Evolutionary conservation across 1,140 invertebrate species (phyloP).

Genomic region (Drosophila nigrodunni): DNA sequence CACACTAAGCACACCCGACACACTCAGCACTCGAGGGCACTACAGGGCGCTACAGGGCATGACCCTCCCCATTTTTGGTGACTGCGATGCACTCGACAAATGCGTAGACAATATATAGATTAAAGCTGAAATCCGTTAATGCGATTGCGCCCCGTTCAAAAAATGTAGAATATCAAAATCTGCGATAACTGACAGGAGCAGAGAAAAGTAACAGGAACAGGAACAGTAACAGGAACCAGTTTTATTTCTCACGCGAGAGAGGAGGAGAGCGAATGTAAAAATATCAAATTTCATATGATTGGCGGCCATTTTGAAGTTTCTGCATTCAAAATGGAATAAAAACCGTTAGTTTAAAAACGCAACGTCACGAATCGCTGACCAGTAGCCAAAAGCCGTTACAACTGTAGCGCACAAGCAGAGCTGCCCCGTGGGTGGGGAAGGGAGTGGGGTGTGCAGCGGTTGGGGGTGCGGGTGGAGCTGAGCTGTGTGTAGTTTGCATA

Average conservation of each 20-base stretch:
- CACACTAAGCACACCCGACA: background rate
- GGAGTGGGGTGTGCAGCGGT: background rate
- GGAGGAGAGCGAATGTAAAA: slow-evolving; percentile 31
- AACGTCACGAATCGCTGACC: slow-evolving; percentile 38
- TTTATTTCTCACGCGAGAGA: slow-evolving; percentile 22
- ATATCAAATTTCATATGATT: slow-evolving; percentile 79
- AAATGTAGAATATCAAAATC: slow-evolving; percentile 18
- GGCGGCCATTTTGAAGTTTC: slow-evolving; percentile 69
- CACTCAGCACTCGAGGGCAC: slow-evolving; percentile 25
- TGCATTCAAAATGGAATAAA: slow-evolving; percentile 47
- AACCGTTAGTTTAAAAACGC: slow-evolving; percentile 7
- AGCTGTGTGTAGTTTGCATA: background rate
- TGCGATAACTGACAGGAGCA: slow-evolving; percentile 37
- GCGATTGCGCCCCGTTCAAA: slow-evolving; percentile 62
- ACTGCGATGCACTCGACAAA: slow-evolving; percentile 30
- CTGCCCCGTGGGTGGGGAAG: background rate
- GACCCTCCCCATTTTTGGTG: slow-evolving; percentile 1
- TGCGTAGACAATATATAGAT: slow-evolving; percentile 56
- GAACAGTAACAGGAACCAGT: slow-evolving; percentile 37
- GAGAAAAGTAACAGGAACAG: slow-evolving; percentile 10
- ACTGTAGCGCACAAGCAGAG: slow-evolving; percentile 26
- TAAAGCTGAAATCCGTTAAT: slow-evolving; percentile 79
- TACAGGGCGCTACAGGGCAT: background rate
- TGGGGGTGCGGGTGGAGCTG: background rate
- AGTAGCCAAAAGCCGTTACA: slow-evolving; percentile 38